Evolutionary conservation across 1,140 invertebrate species (phyloP), one percentile per base, ranked within the genome.

Genomic region (Prorops nasuta): DNA sequence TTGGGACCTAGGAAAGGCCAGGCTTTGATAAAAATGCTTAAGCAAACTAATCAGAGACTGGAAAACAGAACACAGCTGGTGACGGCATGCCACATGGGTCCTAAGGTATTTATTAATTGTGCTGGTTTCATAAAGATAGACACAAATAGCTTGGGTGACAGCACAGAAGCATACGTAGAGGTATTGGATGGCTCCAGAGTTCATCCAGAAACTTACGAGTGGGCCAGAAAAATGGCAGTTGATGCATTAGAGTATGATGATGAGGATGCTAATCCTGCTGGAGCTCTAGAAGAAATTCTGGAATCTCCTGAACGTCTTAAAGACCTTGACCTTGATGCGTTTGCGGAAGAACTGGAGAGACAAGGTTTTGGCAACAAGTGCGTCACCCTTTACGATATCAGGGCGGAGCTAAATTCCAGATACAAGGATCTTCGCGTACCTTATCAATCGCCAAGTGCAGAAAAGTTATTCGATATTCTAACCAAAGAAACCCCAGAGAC

Each of bases 61-160:
- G 94, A 98, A 75, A 98, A 96, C 70, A 80, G 96, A 70, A 96
- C 94, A 0, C 95, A 98, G 67, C 77, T 99, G 1, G 94, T 99
- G 1, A 97, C 94, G 0, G 81, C 86, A 2, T 98, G 94, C 76
- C 92, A 96, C 62, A 92, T 99, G 90, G 97, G 96, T 2, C 95
- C 96, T 0, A 98, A 97, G 79, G 93, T 99, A 0, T 98, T 99
- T 61, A 94, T 99, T 52, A 99, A 99, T 72, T 98, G 96, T 80
- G 94, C 96, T 31, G 98, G 97, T 24, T 99, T 99, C 64, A 97
- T 99, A 17, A 98, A 96, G 79, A 98, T 99, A 51, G 96, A 99
- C 57, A 98, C 96, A 0, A 93, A 90, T 60, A 91, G 92, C 54
- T 72, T 98, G 15, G 93, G 93, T 10, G 94, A 98, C 66, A 87